Percentiles rank a stretch among this genome's conserved stretches.
These are phyloP conservation scores for Henicopernis longicauda DNA, from an alignment of 2,113 vertebrate species.

Conservation along the genomic window DNA sequence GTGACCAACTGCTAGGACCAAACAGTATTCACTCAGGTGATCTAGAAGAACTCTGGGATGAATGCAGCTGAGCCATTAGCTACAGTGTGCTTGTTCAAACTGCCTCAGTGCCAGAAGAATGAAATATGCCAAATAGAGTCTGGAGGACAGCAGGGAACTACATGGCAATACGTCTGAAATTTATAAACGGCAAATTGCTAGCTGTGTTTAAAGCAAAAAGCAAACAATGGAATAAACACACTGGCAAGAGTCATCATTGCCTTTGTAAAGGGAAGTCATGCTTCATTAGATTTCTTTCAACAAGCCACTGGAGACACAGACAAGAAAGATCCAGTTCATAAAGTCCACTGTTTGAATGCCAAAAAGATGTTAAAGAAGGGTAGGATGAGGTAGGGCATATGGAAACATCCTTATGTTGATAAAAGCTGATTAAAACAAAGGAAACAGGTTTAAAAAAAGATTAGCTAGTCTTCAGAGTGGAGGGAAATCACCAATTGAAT, in stretches of 20 bases:
- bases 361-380: not conserved
- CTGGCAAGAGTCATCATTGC: not conserved
- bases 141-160: not conserved
- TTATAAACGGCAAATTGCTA: not conserved
- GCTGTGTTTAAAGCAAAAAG: not conserved
- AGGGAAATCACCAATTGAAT: not conserved
- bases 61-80: not conserved
- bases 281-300: not conserved
- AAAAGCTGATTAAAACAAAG: not conserved
- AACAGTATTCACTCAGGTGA: not conserved
- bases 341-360: not conserved
- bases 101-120: not conserved
- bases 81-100: not conserved
- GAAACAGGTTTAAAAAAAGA: not conserved
- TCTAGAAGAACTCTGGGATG: not conserved
- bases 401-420: not conserved
- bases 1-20: not conserved
- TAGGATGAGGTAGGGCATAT: not conserved
- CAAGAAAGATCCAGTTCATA: not conserved
- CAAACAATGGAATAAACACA: not conserved
- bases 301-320: not conserved
- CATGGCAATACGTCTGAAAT: rapidly evolving
- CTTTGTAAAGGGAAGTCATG: not conserved
- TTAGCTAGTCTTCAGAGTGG: not conserved
- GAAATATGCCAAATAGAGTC: not conserved